Conservation (phyloP, 1,140 invertebrate genomes). For the Penaeus vannamei region DNA sequence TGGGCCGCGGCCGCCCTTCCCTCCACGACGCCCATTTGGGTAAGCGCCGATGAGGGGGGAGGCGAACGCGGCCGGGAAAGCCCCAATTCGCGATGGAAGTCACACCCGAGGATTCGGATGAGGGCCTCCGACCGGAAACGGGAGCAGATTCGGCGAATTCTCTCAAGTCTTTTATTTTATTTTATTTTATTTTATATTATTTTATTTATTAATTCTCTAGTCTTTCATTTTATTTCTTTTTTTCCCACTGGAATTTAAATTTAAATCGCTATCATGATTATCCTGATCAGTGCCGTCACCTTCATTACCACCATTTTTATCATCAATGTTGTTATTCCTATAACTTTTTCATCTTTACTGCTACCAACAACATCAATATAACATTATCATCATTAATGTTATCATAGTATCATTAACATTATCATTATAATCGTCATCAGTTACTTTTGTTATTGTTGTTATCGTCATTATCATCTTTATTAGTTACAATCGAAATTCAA, state of each 20-base stretch:
- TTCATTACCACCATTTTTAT: background rate
- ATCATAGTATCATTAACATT: too few relatives aligned
- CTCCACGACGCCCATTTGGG: too few relatives aligned
- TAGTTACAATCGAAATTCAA: background rate
- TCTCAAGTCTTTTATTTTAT: background rate
- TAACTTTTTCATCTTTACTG: background rate
- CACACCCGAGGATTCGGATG: too few relatives aligned
- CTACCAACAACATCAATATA: background rate
- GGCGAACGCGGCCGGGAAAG: too few relatives aligned
- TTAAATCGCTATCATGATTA: background rate
- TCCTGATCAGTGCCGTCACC: background rate
- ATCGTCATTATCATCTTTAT: background rate
- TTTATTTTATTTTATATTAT: background rate
- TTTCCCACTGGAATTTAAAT: background rate
- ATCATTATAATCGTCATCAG: too few relatives aligned
- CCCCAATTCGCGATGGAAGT: too few relatives aligned
- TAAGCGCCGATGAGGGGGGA: too few relatives aligned
- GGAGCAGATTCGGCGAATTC: background rate
- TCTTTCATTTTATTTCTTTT: background rate
- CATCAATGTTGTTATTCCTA: background rate
- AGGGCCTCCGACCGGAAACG: too few relatives aligned
- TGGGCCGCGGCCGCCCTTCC: too few relatives aligned
- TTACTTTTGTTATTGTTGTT: background rate
- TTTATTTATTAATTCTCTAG: background rate
- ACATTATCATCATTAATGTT: constrained; percentile 16